phyloP scores from a whole-genome alignment of 1,140 invertebrate species.

The Bombus waltoni region DNA sequence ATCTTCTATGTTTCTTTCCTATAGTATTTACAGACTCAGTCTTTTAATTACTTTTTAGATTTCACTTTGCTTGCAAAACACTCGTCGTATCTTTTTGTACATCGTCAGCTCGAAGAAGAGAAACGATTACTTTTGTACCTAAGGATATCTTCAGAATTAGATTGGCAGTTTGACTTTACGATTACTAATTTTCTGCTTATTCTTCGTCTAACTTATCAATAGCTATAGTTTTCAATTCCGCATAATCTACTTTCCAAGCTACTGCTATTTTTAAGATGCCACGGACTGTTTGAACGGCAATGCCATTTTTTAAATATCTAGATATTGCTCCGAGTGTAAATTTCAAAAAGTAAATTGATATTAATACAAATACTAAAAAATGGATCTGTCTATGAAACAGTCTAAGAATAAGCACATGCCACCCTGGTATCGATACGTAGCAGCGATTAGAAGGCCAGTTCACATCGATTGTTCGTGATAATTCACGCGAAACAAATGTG shows the following conservation, averaged over 20 bases:
- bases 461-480: neutral
- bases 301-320: no score
- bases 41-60: neutral
- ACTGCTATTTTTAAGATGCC: slow-evolving; percentile 4
- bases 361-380: neutral
- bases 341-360: no score
- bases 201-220: neutral
- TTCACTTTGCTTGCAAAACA: neutral
- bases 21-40: no score
- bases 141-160: neutral
- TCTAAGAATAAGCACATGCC: slow-evolving; percentile 38
- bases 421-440: slow-evolving; percentile 18
- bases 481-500: neutral
- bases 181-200: neutral
- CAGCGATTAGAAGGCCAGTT: slow-evolving; percentile 15
- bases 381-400: slow-evolving; percentile 7
- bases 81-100: neutral
- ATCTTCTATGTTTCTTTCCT: neutral
- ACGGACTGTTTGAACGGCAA: slow-evolving; percentile 1
- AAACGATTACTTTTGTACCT: neutral
- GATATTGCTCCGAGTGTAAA: neutral
- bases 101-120: neutral
- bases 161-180: neutral
- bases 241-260: slow-evolving; percentile 35
- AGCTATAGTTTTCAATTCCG: neutral